Evolutionary conservation across 2,113 vertebrate species (phyloP).

Genomic region (Nesogale talazaci): DNA sequence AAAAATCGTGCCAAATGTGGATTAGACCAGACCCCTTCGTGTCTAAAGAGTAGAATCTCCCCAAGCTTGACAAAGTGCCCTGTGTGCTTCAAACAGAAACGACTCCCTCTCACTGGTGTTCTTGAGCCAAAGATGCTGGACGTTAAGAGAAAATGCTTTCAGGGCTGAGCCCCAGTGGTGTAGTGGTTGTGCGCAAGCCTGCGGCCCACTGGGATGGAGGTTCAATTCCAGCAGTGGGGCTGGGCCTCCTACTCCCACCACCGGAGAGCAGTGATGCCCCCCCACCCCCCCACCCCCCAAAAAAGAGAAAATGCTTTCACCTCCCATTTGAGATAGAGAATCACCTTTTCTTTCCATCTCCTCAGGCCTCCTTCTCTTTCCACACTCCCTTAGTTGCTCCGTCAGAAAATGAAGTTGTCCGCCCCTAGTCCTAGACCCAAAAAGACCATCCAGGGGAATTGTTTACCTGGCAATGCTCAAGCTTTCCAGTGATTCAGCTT

Average conservation of each 20-base stretch:
- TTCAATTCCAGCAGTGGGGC: no score
- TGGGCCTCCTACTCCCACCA: no score
- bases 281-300: no score
- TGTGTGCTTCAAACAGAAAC: slow-evolving; percentile 60
- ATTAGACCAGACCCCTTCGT: slow-evolving; percentile 60
- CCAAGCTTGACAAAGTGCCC: slow-evolving; percentile 50
- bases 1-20: slow-evolving; percentile 58
- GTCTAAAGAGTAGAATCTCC: slow-evolving; percentile 67
- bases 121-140: slow-evolving; percentile 64
- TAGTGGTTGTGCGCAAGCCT: no score
- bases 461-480: not conserved
- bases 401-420: slow-evolving; percentile 7
- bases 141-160: not conserved
- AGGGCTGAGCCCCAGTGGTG: no score
- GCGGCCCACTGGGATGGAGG: no score
- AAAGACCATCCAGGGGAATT: not conserved
- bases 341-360: slow-evolving; percentile 42
- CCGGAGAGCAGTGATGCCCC: no score
- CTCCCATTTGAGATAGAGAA: not conserved
- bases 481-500: not conserved
- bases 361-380: slow-evolving; percentile 46
- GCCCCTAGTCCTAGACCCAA: not conserved
- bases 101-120: slow-evolving; percentile 32
- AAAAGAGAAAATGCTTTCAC: not conserved
- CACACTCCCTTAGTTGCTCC: not conserved